phyloP scores from a whole-genome alignment of 2,888 invertebrate species.

The Drosophila melanosoma region DNA sequence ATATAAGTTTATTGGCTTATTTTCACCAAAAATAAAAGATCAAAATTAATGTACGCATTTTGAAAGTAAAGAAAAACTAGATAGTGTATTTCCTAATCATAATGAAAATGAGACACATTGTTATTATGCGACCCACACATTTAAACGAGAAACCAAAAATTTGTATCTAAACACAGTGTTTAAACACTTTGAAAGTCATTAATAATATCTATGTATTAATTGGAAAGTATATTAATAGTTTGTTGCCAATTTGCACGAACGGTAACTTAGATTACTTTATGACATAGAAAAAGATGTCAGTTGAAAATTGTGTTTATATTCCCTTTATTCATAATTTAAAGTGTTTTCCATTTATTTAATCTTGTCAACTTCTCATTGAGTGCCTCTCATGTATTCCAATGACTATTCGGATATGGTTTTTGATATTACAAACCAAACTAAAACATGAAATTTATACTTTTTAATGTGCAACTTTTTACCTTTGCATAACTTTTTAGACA shows the following conservation, averaged over 20 bases:
- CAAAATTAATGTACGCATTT: slow-evolving; percentile 21
- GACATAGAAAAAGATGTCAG: slow-evolving; percentile 7
- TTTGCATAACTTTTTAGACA: slow-evolving; percentile 70
- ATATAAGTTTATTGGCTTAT: slow-evolving; percentile 29
- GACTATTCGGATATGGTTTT: slow-evolving; percentile 21
- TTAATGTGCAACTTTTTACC: slow-evolving; percentile 71
- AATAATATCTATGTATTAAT: slow-evolving; percentile 12
- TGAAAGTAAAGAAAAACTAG: slow-evolving; percentile 6
- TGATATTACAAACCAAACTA: slow-evolving; percentile 26
- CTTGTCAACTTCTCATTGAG: slow-evolving; percentile 32
- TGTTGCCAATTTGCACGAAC: slow-evolving; percentile 15
- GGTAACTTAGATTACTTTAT: background rate
- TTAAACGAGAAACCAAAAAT: slow-evolving; percentile 7
- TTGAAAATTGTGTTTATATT: background rate
- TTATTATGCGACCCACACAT: slow-evolving; percentile 48
- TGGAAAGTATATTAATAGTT: slow-evolving; percentile 9
- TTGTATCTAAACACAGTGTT: slow-evolving; percentile 1
- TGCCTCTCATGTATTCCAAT: slow-evolving; percentile 48
- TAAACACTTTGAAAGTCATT: slow-evolving; percentile 3
- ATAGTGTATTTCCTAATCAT: slow-evolving; percentile 39
- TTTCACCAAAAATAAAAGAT: slow-evolving; percentile 7
- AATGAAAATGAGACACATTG: slow-evolving; percentile 55
- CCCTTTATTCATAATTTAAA: background rate
- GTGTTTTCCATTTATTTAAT: slow-evolving; percentile 11
- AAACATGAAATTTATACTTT: slow-evolving; percentile 46